Conservation (phyloP, 2,113 vertebrate species). For the Murina feae region DNA sequence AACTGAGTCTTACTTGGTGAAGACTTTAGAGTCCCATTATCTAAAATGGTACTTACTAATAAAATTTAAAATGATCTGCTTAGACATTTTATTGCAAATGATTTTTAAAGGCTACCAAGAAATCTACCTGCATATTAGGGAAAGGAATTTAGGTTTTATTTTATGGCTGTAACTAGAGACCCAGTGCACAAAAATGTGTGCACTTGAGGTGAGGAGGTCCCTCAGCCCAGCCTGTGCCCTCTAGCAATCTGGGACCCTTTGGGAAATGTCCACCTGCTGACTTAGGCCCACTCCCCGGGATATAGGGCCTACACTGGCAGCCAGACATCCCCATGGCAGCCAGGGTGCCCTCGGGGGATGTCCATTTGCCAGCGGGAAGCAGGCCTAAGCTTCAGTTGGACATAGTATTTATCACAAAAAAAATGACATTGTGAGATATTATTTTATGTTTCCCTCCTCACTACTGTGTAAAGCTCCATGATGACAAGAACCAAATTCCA, state of each 20-base stretch:
- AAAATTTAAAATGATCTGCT: neutral
- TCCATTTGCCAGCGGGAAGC: too few relatives aligned
- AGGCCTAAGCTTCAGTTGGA: too few relatives aligned
- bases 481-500: accelerated
- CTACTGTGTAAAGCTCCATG: neutral
- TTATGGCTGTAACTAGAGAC: too few relatives aligned
- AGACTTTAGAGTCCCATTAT: neutral
- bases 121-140: neutral
- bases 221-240: too few relatives aligned
- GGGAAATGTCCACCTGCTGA: too few relatives aligned
- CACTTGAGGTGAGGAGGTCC: too few relatives aligned
- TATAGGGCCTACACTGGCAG: too few relatives aligned
- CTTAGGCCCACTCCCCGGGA: too few relatives aligned
- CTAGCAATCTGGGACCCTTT: too few relatives aligned
- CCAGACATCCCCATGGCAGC: too few relatives aligned
- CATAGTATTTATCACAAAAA: neutral
- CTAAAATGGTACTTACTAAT: neutral
- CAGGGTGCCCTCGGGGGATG: too few relatives aligned
- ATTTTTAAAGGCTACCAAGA: neutral
- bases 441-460: neutral
- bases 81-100: neutral
- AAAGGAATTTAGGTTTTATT: neutral
- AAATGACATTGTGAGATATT: neutral
- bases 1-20: neutral
- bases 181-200: too few relatives aligned